phyloP scores from a whole-genome alignment of 2,888 invertebrate genomes.

The Hypsopygia costalis region DNA sequence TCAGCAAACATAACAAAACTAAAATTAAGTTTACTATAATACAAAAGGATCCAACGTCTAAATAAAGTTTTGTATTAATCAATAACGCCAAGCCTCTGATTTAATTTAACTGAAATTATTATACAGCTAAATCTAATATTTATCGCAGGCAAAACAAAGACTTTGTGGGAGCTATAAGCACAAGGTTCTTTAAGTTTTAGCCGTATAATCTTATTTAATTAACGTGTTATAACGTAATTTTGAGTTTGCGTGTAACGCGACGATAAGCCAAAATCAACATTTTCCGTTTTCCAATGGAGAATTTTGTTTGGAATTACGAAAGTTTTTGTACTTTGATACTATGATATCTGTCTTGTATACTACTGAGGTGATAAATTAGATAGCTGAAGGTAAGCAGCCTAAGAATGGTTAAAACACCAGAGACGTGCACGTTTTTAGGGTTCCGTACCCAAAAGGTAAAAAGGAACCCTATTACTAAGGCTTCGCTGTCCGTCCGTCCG shows the following conservation, averaged over 20 bases:
- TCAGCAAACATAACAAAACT: too few relatives aligned
- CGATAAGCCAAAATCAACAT: constrained; percentile 43
- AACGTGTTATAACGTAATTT: constrained; percentile 42
- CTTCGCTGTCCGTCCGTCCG: too few relatives aligned
- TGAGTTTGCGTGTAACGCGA: constrained; percentile 37
- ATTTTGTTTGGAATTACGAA: constrained; percentile 29
- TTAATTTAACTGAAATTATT: constrained; percentile 4
- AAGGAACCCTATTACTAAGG: too few relatives aligned
- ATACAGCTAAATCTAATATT: constrained; percentile 3
- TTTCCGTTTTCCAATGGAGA: constrained; percentile 28
- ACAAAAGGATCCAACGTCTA: neutral
- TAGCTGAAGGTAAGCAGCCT: too few relatives aligned
- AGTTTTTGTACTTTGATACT: too few relatives aligned
- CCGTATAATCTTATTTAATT: constrained; percentile 38
- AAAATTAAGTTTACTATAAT: neutral
- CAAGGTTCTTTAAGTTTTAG: constrained; percentile 4
- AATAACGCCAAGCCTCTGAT: neutral
- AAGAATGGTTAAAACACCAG: too few relatives aligned
- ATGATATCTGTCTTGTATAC: too few relatives aligned
- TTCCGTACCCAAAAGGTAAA: too few relatives aligned
- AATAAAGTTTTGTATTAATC: neutral
- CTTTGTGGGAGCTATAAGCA: constrained; percentile 2
- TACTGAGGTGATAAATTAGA: too few relatives aligned
- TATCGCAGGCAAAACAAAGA: constrained; percentile 6
- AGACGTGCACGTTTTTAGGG: too few relatives aligned